Conservation (phyloP, 2,797 vertebrate genomes). For the Hafferia zeledoni region DNA sequence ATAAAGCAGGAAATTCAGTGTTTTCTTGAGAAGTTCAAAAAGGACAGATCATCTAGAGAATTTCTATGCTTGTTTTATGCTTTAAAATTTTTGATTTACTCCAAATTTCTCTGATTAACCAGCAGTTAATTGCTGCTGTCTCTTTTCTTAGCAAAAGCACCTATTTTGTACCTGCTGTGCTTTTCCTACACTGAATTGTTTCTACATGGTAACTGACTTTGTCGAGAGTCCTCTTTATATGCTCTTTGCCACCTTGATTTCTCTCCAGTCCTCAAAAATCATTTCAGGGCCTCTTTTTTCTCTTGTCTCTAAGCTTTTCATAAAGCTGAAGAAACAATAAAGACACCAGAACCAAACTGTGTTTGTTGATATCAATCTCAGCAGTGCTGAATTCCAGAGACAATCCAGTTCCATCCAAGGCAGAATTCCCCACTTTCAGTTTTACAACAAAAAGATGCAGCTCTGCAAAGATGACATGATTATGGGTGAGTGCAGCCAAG, state of each 20-base stretch:
- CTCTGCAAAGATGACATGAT: background rate
- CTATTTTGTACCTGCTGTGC: background rate
- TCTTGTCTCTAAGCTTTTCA: background rate
- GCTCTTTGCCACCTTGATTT: background rate
- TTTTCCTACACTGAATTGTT: background rate
- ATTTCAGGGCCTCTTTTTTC: background rate
- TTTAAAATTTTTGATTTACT: background rate
- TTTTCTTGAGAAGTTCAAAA: background rate
- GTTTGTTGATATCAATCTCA: background rate
- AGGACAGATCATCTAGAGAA: background rate
- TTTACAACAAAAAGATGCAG: background rate
- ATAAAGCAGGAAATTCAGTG: background rate
- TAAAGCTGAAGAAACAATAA: background rate
- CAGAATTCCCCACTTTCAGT: background rate
- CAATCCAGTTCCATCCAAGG: background rate
- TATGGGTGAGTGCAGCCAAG: background rate
- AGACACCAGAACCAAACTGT: fast-evolving
- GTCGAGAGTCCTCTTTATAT: background rate
- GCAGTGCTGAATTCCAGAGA: background rate
- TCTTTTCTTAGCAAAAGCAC: background rate
- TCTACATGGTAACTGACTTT: background rate
- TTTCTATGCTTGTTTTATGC: background rate
- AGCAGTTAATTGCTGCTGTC: background rate
- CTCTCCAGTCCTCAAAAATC: background rate
- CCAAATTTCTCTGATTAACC: background rate